A percentile compares a stretch with the other conserved stretches of the same genome.
Conservation (phyloP, 2,113 vertebrate species). For the Prionailurus bengalensis region DNA sequence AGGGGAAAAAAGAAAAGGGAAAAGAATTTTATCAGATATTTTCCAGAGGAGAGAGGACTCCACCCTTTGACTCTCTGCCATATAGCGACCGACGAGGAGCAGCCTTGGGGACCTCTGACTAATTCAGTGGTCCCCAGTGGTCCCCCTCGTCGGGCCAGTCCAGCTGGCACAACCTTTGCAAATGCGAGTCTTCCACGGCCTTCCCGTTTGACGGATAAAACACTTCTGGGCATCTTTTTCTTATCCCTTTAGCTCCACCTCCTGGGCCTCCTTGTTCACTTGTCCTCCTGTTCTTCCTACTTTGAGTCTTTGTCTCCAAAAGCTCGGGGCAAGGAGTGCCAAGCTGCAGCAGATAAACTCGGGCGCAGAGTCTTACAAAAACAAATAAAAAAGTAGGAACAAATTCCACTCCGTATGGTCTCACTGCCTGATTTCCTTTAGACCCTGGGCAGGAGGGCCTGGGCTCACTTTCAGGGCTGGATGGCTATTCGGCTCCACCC, state of each 20-base stretch:
- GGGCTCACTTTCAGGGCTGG: neutral
- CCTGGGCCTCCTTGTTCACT: neutral
- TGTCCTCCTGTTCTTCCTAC: neutral
- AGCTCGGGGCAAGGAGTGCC: neutral
- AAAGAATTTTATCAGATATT: conserved; percentile 88
- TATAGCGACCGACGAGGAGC: conserved; percentile 74
- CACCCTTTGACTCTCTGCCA: conserved; percentile 90
- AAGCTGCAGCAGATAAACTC: conserved; percentile 52
- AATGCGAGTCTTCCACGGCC: neutral
- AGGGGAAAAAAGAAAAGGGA: conserved; percentile 79
- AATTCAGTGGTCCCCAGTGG: conserved; percentile 74
- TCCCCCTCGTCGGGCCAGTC: neutral
- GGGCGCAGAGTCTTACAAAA: neutral
- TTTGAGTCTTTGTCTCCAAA: conserved; percentile 56
- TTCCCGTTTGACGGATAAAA: neutral
- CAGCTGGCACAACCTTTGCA: neutral
- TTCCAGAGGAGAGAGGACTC: conserved; percentile 89
- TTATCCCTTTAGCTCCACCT: conserved; percentile 45
- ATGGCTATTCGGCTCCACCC: neutral
- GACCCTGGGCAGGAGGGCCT: neutral
- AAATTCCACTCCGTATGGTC: neutral
- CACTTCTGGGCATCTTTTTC: neutral
- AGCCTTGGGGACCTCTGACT: conserved; percentile 78
- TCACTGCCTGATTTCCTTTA: conserved; percentile 8
- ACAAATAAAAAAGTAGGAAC: neutral